phyloP scores from a whole-genome alignment of 2,113 vertebrate genomes.

The Furnarius figulus region DNA sequence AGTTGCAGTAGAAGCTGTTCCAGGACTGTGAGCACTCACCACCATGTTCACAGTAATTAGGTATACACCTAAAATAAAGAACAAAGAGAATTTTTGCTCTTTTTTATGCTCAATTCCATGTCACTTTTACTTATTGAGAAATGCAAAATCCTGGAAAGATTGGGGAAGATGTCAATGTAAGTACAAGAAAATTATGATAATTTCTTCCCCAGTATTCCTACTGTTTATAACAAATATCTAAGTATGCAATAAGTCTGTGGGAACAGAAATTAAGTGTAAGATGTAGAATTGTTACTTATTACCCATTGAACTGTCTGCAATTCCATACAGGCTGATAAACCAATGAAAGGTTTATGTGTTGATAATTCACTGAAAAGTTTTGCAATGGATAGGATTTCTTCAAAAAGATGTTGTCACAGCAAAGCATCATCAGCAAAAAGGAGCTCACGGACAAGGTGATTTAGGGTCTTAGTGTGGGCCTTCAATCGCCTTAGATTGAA shows the following conservation, averaged over 20 bases:
- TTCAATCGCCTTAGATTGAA: no score
- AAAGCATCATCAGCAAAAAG: not conserved
- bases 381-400: not conserved
- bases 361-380: not conserved
- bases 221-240: not conserved
- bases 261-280: not conserved
- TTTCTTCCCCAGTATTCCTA: not conserved
- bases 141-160: not conserved
- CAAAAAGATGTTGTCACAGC: not conserved
- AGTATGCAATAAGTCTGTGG: not conserved
- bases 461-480: no score
- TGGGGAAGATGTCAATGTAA: not conserved
- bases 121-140: not conserved
- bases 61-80: slow-evolving; percentile 82
- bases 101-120: not conserved
- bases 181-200: not conserved
- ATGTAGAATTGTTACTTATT: not conserved
- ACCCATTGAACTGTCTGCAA: not conserved
- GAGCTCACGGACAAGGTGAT: no score
- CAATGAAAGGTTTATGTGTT: not conserved
- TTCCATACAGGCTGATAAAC: not conserved
- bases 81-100: not conserved
- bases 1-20: slow-evolving; percentile 90
- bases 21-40: slow-evolving; percentile 92
- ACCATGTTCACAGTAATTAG: slow-evolving; percentile 92